Evolutionary conservation across 2,797 vertebrate genomes (phyloP).

Genomic region (Schizopygopsis malacanthus): DNA sequence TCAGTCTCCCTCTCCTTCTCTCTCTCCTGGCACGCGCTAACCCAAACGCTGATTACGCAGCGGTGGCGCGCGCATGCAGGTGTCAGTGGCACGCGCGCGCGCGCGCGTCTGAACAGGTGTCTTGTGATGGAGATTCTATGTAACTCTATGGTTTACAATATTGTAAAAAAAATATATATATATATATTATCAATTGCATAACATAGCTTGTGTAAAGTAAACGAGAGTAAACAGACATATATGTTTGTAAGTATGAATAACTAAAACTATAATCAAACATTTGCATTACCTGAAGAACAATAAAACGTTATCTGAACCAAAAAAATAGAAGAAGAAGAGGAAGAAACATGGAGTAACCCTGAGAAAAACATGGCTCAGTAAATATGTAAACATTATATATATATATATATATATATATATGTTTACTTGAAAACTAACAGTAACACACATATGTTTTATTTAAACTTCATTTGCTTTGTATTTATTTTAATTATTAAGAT

Average conservation of each 20-base stretch:
- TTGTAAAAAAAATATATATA: no score
- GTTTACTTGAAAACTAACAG: not conserved
- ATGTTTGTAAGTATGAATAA: not conserved
- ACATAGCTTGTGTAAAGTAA: not conserved
- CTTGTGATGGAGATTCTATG: not conserved
- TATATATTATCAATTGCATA: not conserved
- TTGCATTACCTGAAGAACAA: not conserved
- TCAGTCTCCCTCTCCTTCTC: conserved; percentile 41
- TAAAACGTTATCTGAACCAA: no score
- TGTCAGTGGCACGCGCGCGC: conserved; percentile 19
- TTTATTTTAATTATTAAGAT: not conserved
- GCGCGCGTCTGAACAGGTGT: conserved; percentile 39
- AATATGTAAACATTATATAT: not conserved
- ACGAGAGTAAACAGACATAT: not conserved
- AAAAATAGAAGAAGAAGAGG: no score
- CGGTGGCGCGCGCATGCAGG: conserved; percentile 40
- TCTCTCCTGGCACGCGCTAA: conserved; percentile 46
- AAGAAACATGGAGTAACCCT: not conserved
- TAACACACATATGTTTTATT: no score
- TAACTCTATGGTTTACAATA: conserved; percentile 2
- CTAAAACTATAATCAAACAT: not conserved
- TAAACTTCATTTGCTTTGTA: no score
- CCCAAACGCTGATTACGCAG: conserved; percentile 47
- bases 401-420: no score
- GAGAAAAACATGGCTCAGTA: not conserved